phyloP scores from a whole-genome alignment of 2,888 invertebrate genomes.

The Chrysopilus asiliformis region DNA sequence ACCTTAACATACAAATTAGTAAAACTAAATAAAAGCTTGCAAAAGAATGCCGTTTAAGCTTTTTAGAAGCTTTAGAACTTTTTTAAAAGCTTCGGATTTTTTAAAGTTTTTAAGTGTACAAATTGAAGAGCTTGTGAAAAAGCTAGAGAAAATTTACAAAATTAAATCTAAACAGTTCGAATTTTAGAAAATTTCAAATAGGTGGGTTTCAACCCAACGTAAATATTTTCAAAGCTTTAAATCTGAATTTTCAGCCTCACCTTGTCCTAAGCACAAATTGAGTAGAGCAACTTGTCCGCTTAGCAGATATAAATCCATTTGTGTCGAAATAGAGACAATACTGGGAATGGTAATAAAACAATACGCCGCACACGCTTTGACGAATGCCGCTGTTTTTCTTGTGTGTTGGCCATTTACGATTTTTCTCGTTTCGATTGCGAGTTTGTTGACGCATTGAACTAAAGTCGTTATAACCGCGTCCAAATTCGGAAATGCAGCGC shows the following conservation, averaged over 20 bases:
- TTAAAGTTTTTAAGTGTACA: too few species aligned
- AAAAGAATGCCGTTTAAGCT: too few species aligned
- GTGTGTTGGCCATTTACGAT: slow-evolving; percentile 63
- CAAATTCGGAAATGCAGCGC: slow-evolving; percentile 80
- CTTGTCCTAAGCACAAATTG: slow-evolving; percentile 85
- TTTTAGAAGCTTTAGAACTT: too few species aligned
- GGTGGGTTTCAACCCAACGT: neutral
- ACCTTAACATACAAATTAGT: too few species aligned
- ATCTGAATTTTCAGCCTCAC: slow-evolving; percentile 33
- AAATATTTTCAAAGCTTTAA: neutral
- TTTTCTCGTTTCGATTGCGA: slow-evolving; percentile 54
- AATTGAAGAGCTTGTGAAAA: too few species aligned
- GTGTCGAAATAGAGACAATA: slow-evolving; percentile 60
- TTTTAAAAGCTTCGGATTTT: too few species aligned
- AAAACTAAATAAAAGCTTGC: too few species aligned
- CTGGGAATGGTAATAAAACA: slow-evolving; percentile 96
- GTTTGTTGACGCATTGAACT: slow-evolving; percentile 74
- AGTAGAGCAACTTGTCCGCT: slow-evolving; percentile 80
- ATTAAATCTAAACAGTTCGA: too few species aligned
- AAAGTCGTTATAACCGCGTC: slow-evolving; percentile 75
- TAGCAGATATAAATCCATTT: slow-evolving; percentile 72
- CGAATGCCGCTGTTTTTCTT: slow-evolving; percentile 70
- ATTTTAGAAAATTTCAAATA: too few species aligned
- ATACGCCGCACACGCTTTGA: slow-evolving; percentile 89
- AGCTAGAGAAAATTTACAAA: too few species aligned